Base-by-base conservation (phyloP, 2,888 invertebrate species). In the Eulithis testata region DNA sequence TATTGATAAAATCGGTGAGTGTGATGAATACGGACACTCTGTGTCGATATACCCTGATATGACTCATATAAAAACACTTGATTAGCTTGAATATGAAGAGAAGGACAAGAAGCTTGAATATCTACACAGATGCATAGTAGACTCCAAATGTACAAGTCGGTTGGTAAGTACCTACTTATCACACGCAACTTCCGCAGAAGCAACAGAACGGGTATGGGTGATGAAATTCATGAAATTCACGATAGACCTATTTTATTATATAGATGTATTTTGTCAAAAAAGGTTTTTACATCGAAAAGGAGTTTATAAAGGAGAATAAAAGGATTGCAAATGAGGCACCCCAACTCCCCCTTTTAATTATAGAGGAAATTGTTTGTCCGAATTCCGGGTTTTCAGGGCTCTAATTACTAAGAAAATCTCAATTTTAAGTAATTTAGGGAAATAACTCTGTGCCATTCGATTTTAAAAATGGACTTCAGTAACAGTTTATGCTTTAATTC, bases 321-420 rank as follows among this genome's bases (percentile, higher is more conserved):
- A 88, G 88, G 88, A 85, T 89, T 90, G 88, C 88, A 90, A 90
- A 91, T 89, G 89, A 91, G 84, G 75, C 61, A 60, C 65, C 77
- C 78, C 73, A 77, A 75, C 78, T 78, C 76, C 78, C 80, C 85
- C 81, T 83, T 87, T 88, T 90, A 91, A 91, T 92, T 91, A 91
- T 86, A 85, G 81, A 81, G 84, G 79, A 85, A 86, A 86, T 84
- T 88, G 87, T 74, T 88, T 90, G 86, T 87, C 87, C 86, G 74
- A 88, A 84, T 87, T 85, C 82, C 82, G 76, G 74, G 73, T 72
- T 78, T 77, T 81, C 75, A 73, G 72, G 72, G 73, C 74, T 80
- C 82, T 88, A 89, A 90, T 89, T 88, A 87, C 84, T 76, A 66
- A 75, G 73, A 70, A 80, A 88, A 87, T 87, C 86, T 80, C 77